A percentile compares a stretch with the other conserved stretches of the same genome.
phyloP scores from a whole-genome alignment of 2,113 vertebrate species.

The Salvelinus sp. region DNA sequence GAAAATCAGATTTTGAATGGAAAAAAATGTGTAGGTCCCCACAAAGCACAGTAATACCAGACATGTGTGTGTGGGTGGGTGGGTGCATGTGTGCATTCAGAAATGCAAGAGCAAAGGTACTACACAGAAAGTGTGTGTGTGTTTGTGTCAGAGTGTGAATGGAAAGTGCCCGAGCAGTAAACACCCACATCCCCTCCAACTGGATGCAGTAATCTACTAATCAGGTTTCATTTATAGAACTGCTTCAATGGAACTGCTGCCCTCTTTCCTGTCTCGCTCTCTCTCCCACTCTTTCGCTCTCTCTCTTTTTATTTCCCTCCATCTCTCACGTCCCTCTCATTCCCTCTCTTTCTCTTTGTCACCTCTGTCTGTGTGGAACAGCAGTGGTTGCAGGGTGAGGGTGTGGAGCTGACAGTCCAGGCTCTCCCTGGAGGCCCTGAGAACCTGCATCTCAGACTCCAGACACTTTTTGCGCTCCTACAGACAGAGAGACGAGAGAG shows the following conservation, averaged over 20 bases:
- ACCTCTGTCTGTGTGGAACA: conserved; percentile 27
- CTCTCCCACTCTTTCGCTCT: too few relatives aligned
- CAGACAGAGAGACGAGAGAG: too few relatives aligned
- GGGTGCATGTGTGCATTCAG: too few relatives aligned
- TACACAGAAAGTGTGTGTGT: too few relatives aligned
- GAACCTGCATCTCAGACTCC: neutral
- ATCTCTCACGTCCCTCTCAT: too few relatives aligned
- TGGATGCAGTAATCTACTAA: conserved; percentile 64
- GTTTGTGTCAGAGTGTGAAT: neutral
- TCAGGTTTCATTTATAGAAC: conserved; percentile 49
- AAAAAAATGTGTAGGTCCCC: too few relatives aligned
- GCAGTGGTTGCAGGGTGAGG: conserved; percentile 12
- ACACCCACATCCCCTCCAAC: conserved; percentile 56
- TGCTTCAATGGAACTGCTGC: conserved; percentile 43
- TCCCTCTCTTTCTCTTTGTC: neutral
- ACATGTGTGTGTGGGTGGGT: too few relatives aligned
- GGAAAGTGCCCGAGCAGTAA: conserved; percentile 38
- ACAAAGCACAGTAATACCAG: too few relatives aligned
- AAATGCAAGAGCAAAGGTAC: too few relatives aligned
- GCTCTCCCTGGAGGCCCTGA: conserved; percentile 13
- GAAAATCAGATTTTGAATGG: too few relatives aligned
- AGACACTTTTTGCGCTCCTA: conserved; percentile 25
- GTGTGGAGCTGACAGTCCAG: conserved; percentile 38
- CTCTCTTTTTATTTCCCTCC: too few relatives aligned
- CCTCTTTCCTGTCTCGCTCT: too few relatives aligned